A percentile compares a stretch with the other conserved stretches of the same genome.
Conservation (phyloP, 2,888 invertebrate genomes). For the Melipona bicolor region DNA sequence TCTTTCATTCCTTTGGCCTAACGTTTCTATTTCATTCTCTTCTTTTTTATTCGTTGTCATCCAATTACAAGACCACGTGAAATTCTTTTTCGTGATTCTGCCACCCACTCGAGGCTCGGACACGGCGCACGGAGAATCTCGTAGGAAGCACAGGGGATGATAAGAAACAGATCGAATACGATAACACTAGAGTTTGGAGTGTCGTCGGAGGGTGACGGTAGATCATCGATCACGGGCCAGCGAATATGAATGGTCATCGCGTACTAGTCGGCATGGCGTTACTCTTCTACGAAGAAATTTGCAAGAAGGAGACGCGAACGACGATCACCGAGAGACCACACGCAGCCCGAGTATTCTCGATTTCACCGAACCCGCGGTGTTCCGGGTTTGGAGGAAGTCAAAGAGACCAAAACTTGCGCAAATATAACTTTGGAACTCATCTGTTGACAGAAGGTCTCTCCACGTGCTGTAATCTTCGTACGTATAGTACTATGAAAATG, state of each 20-base stretch:
- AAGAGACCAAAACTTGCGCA: neutral
- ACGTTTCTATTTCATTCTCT: too few relatives aligned
- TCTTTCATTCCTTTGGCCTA: too few relatives aligned
- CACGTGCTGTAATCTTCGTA: neutral
- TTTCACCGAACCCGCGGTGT: constrained; percentile 7
- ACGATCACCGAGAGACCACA: constrained; percentile 42
- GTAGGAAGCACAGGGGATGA: constrained; percentile 44
- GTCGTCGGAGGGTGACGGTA: constrained; percentile 48
- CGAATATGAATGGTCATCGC: constrained; percentile 54
- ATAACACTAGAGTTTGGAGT: constrained; percentile 37
- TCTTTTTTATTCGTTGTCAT: neutral
- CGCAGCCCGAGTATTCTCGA: constrained; percentile 48
- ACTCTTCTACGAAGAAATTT: constrained; percentile 46
- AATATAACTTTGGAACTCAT: neutral
- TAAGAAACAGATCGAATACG: constrained; percentile 55
- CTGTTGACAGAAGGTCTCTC: neutral
- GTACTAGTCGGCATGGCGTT: constrained; percentile 13
- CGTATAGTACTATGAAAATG: neutral
- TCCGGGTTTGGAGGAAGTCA: constrained; percentile 11
- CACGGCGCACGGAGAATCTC: constrained; percentile 20
- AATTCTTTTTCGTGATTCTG: constrained; percentile 16
- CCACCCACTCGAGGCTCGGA: constrained; percentile 39
- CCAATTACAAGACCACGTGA: constrained; percentile 42
- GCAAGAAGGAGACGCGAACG: constrained; percentile 27
- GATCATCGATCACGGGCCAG: constrained; percentile 53